Conservation (phyloP, 2,888 invertebrate genomes). For the Rhamnusium bicolor region DNA sequence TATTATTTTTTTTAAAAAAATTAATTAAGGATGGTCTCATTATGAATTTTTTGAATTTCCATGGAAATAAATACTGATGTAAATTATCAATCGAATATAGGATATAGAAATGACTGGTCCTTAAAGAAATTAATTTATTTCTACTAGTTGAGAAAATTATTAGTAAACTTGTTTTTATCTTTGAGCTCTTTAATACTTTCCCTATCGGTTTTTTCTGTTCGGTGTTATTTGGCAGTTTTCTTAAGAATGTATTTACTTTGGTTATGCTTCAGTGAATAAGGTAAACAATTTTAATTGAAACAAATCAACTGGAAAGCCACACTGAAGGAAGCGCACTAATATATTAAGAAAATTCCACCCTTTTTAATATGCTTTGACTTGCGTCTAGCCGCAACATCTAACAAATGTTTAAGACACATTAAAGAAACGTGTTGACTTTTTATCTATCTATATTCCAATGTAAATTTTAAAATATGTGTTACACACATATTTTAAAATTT, state of each 20-base stretch:
- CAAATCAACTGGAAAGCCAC: constrained; percentile 12
- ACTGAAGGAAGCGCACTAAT: background rate
- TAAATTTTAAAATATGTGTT: too few relatives aligned
- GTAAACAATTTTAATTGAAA: constrained; percentile 26
- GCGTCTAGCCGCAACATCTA: background rate
- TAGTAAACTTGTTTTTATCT: background rate
- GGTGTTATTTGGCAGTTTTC: constrained; percentile 3
- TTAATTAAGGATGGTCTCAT: too few relatives aligned
- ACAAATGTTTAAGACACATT: too few relatives aligned
- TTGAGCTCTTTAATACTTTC: background rate
- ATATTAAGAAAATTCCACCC: background rate
- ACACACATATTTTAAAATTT: too few relatives aligned
- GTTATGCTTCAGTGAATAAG: constrained; percentile 18
- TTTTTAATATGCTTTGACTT: constrained; percentile 1
- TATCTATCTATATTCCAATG: too few relatives aligned
- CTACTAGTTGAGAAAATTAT: background rate
- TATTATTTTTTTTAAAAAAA: too few relatives aligned
- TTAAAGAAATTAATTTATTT: constrained; percentile 9
- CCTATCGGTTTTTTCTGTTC: background rate
- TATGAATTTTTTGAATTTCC: too few relatives aligned
- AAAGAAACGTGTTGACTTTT: too few relatives aligned
- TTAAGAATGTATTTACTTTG: constrained; percentile 22
- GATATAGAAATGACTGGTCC: too few relatives aligned
- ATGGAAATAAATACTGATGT: too few relatives aligned
- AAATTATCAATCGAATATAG: too few relatives aligned